Evolutionary conservation across 2,888 invertebrate species (phyloP).

Genomic region (Ochropacha duplaris): DNA sequence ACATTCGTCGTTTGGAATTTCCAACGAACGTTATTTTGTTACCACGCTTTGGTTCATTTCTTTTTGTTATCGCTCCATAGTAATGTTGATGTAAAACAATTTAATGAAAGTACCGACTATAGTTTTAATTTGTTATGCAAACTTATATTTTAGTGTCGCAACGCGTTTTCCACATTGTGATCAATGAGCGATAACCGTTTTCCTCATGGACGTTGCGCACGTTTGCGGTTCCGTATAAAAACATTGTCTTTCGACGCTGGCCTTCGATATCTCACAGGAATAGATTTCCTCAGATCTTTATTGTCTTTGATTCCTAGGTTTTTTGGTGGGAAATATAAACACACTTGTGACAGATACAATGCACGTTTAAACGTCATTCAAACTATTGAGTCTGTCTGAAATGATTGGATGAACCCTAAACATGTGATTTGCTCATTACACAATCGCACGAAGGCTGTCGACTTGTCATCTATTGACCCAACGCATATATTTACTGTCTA

Average conservation of each 20-base stretch:
- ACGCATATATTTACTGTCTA: slow-evolving; percentile 15
- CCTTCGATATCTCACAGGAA: not conserved
- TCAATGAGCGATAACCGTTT: not conserved
- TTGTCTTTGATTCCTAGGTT: slow-evolving; percentile 7
- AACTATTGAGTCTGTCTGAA: not conserved
- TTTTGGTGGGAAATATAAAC: slow-evolving; percentile 1
- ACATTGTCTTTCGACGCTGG: not conserved
- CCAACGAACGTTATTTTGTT: not conserved
- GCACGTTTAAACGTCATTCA: not conserved
- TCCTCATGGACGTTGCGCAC: not conserved
- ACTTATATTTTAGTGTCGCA: not conserved
- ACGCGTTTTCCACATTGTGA: not conserved
- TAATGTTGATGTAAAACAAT: not conserved
- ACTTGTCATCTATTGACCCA: slow-evolving; percentile 7
- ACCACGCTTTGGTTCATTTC: not conserved
- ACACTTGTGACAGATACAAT: not conserved
- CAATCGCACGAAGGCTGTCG: slow-evolving; percentile 24
- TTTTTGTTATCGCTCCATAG: not conserved
- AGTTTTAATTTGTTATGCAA: not conserved
- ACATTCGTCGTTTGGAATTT: not conserved
- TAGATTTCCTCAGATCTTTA: slow-evolving; percentile 9
- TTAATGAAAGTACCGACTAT: not conserved
- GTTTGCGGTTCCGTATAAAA: not conserved
- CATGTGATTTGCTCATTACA: slow-evolving; percentile 6
- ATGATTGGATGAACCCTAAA: slow-evolving; percentile 4